Conservation (phyloP, 2,797 vertebrate genomes). For the Lagodon rhomboides region DNA sequence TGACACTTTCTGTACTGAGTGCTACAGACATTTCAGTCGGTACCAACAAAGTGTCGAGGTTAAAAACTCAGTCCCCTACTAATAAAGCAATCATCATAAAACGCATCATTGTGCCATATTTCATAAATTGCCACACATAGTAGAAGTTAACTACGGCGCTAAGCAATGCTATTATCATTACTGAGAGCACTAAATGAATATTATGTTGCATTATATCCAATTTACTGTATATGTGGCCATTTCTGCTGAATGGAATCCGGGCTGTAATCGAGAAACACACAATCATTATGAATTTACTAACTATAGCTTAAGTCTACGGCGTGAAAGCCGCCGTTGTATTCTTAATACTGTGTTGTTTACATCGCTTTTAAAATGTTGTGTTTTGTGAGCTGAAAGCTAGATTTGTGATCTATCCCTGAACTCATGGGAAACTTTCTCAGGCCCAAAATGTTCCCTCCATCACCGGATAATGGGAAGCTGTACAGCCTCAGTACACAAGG, state of each 20-base stretch:
- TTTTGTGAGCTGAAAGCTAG: conserved; percentile 34
- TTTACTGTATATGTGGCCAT: conserved; percentile 51
- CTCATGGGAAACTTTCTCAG: conserved; percentile 75
- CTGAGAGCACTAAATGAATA: conserved; percentile 47
- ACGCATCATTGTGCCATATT: conserved; percentile 28
- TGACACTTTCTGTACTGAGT: background rate
- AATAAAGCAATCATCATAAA: conserved; percentile 35
- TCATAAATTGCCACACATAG: conserved; percentile 43
- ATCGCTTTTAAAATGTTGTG: conserved; percentile 28
- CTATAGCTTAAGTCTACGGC: conserved; percentile 25
- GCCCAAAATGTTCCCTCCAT: conserved; percentile 79
- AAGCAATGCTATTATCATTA: conserved; percentile 52
- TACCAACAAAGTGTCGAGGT: conserved; percentile 10
- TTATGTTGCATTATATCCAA: conserved; percentile 45
- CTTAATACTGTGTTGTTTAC: conserved; percentile 27
- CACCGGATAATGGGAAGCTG: conserved; percentile 76
- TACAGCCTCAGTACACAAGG: conserved; percentile 86
- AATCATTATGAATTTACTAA: conserved; percentile 46
- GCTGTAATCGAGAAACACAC: conserved; percentile 47
- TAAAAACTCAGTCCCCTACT: background rate
- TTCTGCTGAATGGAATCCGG: conserved; percentile 51
- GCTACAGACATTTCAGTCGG: background rate
- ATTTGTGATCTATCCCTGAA: conserved; percentile 67
- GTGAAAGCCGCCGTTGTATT: conserved; percentile 21
- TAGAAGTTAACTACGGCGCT: conserved; percentile 33